These are phyloP conservation scores for Atrichornis clamosus DNA, from an alignment of 2,113 vertebrate species.

Conservation along the genomic window DNA sequence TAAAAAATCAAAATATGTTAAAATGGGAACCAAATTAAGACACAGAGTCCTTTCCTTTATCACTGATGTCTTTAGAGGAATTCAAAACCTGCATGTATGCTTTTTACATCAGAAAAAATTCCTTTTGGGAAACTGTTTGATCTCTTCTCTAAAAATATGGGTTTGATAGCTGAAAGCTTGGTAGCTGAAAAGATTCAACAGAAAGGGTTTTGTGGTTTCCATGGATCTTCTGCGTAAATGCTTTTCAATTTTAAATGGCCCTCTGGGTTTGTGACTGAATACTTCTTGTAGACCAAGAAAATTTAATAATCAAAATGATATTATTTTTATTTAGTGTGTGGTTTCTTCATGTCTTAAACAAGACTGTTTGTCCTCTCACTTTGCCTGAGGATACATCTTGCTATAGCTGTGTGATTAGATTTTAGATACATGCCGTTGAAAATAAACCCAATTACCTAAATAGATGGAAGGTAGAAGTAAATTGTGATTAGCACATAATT, in stretches of 20 bases:
- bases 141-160: neutral
- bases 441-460: constrained; percentile 37
- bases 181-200: neutral
- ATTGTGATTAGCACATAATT: constrained; percentile 35
- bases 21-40: neutral
- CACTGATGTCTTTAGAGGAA: neutral
- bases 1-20: neutral
- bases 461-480: constrained; percentile 29
- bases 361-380: constrained; percentile 29
- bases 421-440: constrained; percentile 39
- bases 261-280: constrained; percentile 15
- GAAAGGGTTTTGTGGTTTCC: neutral
- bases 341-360: constrained; percentile 42
- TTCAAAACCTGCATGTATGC: neutral
- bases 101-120: neutral
- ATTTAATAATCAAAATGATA: constrained; percentile 48
- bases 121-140: neutral
- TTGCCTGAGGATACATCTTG: constrained; percentile 36
- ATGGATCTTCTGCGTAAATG: neutral
- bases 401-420: constrained; percentile 42
- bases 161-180: neutral
- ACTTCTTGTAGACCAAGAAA: neutral
- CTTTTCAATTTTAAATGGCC: constrained; percentile 40
- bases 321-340: constrained; percentile 47
- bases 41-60: neutral